Evolutionary conservation across 1,140 invertebrate genomes (phyloP), one percentile per base, ranked within the genome.

Genomic region (Heterodera carotae): DNA sequence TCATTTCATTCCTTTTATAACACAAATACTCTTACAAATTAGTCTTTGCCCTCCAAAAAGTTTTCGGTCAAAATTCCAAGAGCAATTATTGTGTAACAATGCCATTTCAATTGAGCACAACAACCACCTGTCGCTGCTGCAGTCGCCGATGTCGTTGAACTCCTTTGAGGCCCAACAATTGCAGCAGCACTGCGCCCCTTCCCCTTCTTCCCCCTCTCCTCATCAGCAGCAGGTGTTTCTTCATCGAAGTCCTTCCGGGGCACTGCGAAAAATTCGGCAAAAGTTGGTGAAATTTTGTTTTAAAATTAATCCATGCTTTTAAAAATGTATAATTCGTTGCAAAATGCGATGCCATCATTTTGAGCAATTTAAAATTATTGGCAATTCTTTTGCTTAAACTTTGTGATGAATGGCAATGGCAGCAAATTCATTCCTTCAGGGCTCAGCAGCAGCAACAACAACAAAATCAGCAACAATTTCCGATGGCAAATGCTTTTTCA

Each of bases 251-350:
- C 72, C 72, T 31, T 74, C 72, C 36, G 72, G 72, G 36, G 72
- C 72, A n/a, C 72, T 66, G 64, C 43, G 72, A 18, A 74, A 74
- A 74, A 74, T 74, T 33, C 72, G 72, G 18, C 72, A 74, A 74
- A 74, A 74, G 72, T 74, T 18, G 33, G 72, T 27, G 31, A 71
- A 29, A 7, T 25, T 5, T 12, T 69, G 25, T 22, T 7, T 43
- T 43, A 43, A 43, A 12, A 43, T 43, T 4, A 7, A 7, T 7
- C 7, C 39, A 43, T 12, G 39, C 39, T 0, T 43, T 10, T 12
- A 43, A 12, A 43, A 43, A 2, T 12, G n/a, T n/a, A n/a, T n/a
- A n/a, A n/a, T n/a, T n/a, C n/a, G n/a, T n/a, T n/a, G n/a, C n/a
- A n/a, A n/a, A n/a, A n/a, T n/a, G n/a, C n/a, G n/a, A n/a, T n/a